Percentiles rank a stretch among this genome's conserved stretches.
These are phyloP conservation scores for Blomia tropicalis DNA, from an alignment of 2,888 invertebrate genomes.

Conservation along the genomic window DNA sequence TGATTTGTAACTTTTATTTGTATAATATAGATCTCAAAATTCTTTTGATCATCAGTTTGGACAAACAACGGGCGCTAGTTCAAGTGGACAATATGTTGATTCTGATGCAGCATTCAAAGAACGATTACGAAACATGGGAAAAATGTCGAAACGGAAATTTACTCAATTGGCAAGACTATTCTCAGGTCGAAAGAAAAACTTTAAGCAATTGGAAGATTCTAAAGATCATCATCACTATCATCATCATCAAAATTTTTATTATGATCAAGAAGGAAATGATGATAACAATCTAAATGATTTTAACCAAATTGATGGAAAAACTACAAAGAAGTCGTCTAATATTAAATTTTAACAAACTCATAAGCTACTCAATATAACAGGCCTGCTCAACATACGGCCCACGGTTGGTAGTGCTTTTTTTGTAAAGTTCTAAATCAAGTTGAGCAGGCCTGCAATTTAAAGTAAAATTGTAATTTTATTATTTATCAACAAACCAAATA, in stretches of 20 bases:
- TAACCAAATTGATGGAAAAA: too few species aligned
- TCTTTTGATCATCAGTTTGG: too few species aligned
- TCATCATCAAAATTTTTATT: background rate
- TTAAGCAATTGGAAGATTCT: slow-evolving; percentile 24
- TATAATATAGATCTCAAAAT: slow-evolving; percentile 1
- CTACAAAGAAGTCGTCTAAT: too few species aligned
- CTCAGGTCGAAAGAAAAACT: slow-evolving; percentile 40
- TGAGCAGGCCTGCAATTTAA: too few species aligned
- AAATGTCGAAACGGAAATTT: slow-evolving; percentile 65
- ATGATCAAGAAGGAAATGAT: background rate
- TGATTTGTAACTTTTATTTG: background rate
- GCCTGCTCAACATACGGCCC: too few species aligned
- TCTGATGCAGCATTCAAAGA: slow-evolving; percentile 54
- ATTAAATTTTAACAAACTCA: too few species aligned
- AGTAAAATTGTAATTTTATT: too few species aligned
- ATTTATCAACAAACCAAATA: too few species aligned
- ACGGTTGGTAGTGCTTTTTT: too few species aligned
- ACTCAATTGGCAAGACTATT: slow-evolving; percentile 60
- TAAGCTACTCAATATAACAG: too few species aligned
- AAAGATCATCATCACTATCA: background rate
- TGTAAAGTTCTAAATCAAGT: too few species aligned
- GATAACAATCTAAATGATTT: background rate
- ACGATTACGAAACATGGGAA: slow-evolving; percentile 62
- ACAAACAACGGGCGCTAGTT: slow-evolving; percentile 17
- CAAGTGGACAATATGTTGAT: slow-evolving; percentile 26